Evolutionary conservation across 2,888 invertebrate genomes (phyloP).

Genomic region (Aphelenchoides bicaudatus): DNA sequence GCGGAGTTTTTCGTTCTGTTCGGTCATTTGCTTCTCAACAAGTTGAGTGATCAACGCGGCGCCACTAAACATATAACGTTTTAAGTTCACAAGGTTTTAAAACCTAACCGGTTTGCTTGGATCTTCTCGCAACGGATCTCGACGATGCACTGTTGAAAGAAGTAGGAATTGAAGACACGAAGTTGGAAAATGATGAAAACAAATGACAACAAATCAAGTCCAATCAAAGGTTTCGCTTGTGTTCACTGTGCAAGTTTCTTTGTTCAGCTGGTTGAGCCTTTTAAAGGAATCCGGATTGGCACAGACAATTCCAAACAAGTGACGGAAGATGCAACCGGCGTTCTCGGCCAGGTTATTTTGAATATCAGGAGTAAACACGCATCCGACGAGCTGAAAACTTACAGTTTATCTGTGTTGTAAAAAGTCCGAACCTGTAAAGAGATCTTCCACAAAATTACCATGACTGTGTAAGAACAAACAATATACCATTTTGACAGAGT

Average conservation of each 20-base stretch:
- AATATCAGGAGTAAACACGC: slow-evolving; percentile 66
- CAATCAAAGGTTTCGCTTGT: slow-evolving; percentile 74
- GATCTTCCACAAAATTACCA: slow-evolving; percentile 82
- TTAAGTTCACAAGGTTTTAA: not conserved
- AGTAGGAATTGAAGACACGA: slow-evolving; percentile 86
- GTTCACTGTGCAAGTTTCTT: slow-evolving; percentile 9
- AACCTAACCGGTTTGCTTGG: slow-evolving; percentile 72
- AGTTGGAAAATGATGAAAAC: slow-evolving; percentile 84
- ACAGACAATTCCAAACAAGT: slow-evolving; percentile 85
- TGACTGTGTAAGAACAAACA: slow-evolving; percentile 81
- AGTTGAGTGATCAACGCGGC: slow-evolving; percentile 91
- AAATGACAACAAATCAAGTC: slow-evolving; percentile 93
- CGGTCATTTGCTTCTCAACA: slow-evolving; percentile 79
- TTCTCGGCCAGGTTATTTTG: too few species aligned
- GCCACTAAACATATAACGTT: slow-evolving; percentile 68
- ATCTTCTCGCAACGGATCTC: slow-evolving; percentile 91
- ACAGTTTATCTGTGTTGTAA: not conserved
- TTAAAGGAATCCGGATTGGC: slow-evolving; percentile 64
- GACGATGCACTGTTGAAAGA: slow-evolving; percentile 91
- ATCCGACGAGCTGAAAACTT: slow-evolving; percentile 78
- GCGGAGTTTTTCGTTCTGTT: slow-evolving; percentile 81
- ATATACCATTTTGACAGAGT: slow-evolving; percentile 72
- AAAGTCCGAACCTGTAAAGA: slow-evolving; percentile 29
- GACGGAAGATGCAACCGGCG: slow-evolving; percentile 70
- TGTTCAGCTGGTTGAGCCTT: too few species aligned